phyloP scores from a whole-genome alignment of 2,113 vertebrate species.

The Neolamprologus cancellatus region DNA sequence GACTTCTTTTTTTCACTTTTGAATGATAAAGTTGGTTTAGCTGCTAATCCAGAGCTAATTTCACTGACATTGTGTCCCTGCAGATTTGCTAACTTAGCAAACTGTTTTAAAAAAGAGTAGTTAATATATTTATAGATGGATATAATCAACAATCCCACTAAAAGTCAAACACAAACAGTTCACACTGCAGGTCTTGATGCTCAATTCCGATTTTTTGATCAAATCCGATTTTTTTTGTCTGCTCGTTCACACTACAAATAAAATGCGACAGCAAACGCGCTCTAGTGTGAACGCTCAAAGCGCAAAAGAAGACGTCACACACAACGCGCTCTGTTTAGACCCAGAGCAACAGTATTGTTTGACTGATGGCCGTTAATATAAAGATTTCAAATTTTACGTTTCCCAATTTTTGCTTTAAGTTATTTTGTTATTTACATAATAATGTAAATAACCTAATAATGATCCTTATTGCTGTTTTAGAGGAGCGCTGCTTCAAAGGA shows the following conservation, averaged over 20 bases:
- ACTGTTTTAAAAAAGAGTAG: not conserved
- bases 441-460: no score
- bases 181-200: accelerated
- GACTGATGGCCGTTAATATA: accelerated
- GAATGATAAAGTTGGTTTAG: not conserved
- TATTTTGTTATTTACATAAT: no score
- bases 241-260: no score
- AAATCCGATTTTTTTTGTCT: accelerated
- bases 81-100: not conserved
- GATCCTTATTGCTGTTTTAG: no score
- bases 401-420: no score
- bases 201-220: no score
- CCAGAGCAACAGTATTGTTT: accelerated
- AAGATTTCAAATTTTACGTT: accelerated
- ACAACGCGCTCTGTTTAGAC: accelerated
- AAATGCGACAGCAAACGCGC: accelerated
- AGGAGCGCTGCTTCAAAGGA: accelerated
- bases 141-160: not conserved
- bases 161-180: not conserved
- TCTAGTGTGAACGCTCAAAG: no score
- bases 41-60: accelerated
- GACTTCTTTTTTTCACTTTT: not conserved
- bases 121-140: not conserved
- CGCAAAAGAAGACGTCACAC: no score
- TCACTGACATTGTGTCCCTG: not conserved